Evolutionary conservation across 2,888 invertebrate species (phyloP).

Genomic region (Spatulosminthurus flaviceps): DNA sequence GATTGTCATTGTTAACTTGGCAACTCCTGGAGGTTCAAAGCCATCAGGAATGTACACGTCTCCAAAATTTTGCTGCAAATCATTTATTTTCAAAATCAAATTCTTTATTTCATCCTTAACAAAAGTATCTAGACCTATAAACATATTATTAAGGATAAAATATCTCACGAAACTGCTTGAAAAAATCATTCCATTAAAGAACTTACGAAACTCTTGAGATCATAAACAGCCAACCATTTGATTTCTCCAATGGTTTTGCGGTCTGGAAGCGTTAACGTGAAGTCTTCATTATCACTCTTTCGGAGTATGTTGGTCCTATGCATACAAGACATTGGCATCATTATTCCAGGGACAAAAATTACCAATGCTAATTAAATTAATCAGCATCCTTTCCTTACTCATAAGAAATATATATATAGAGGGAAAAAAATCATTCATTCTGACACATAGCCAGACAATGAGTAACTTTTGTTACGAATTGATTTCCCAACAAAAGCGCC

Average conservation of each 20-base stretch:
- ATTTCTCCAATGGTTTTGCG: conserved; percentile 86
- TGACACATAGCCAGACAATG: too few species aligned
- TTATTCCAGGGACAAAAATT: too few species aligned
- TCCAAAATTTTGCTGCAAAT: conserved; percentile 78
- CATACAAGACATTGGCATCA: conserved; percentile 50
- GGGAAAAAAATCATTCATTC: too few species aligned
- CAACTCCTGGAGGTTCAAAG: conserved; percentile 83
- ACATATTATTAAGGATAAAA: too few species aligned
- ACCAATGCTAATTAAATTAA: too few species aligned
- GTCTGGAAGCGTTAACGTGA: conserved; percentile 82
- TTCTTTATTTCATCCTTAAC: neutral
- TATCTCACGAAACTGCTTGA: too few species aligned
- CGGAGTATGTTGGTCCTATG: conserved; percentile 83
- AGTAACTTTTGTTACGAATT: neutral
- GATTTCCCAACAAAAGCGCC: neutral
- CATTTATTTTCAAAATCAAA: too few species aligned
- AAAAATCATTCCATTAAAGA: too few species aligned
- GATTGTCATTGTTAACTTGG: conserved; percentile 72
- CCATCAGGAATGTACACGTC: conserved; percentile 91
- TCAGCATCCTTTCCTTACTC: neutral
- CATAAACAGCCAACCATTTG: conserved; percentile 90
- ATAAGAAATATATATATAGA: too few species aligned
- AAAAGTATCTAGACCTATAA: too few species aligned
- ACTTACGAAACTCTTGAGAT: conserved; percentile 78
- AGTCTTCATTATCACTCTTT: conserved; percentile 85